phyloP scores from a whole-genome alignment of 1,140 invertebrate species.

The Mizuhopecten yessoensis region DNA sequence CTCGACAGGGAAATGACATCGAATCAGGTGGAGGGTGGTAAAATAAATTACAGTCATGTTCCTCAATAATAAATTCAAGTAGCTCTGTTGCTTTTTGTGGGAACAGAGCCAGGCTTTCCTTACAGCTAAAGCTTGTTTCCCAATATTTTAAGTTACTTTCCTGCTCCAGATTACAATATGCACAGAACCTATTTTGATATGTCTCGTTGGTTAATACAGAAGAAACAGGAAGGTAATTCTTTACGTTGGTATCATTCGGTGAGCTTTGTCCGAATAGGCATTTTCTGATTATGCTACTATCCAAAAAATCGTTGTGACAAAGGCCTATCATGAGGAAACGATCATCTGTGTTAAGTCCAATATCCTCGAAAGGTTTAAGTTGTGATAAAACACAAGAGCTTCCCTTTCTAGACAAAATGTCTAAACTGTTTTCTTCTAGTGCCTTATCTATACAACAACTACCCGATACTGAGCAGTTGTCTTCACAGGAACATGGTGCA shows the following conservation, averaged over 20 bases:
- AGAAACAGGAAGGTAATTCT: neutral
- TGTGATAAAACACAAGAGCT: neutral
- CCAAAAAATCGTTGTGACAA: neutral
- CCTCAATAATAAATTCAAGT: neutral
- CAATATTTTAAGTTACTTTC: neutral
- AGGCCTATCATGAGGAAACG: neutral
- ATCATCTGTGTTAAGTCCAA: neutral
- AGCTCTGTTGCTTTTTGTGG: neutral
- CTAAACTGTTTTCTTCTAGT: neutral
- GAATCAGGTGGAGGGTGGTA: neutral
- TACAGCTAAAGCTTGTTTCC: neutral
- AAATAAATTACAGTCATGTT: neutral
- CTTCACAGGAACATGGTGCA: neutral
- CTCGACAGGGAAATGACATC: neutral
- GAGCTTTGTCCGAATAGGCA: neutral
- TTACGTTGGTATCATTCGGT: neutral
- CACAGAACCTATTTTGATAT: neutral
- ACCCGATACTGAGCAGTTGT: neutral
- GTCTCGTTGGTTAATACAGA: neutral
- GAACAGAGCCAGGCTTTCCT: neutral
- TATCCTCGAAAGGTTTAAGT: neutral
- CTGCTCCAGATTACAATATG: neutral
- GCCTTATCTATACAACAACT: conserved; percentile 33
- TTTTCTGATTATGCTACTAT: neutral
- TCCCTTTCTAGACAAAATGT: neutral